Percentiles rank a stretch among this genome's conserved stretches.
Evolutionary conservation across 2,797 vertebrate species (phyloP).

Genomic region (Onychomys arenicola): DNA sequence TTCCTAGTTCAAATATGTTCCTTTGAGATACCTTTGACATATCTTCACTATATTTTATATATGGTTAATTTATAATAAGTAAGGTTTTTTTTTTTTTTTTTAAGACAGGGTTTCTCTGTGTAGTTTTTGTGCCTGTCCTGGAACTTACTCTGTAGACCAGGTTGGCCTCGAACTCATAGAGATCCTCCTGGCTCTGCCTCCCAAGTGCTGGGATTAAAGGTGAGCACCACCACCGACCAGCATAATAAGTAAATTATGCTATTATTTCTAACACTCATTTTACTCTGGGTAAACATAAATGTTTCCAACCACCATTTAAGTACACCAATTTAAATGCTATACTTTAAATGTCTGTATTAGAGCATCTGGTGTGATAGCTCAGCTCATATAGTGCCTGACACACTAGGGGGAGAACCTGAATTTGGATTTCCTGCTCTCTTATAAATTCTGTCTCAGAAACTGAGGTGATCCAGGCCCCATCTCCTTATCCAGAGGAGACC

Average conservation of each 20-base stretch:
- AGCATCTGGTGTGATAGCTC: neutral
- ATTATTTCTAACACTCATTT: neutral
- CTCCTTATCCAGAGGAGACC: neutral
- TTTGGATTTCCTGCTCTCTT: neutral
- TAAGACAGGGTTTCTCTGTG: too few species aligned
- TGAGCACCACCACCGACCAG: too few species aligned
- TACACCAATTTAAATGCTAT: neutral
- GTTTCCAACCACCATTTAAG: neutral
- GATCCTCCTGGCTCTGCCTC: too few species aligned
- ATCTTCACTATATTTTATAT: neutral
- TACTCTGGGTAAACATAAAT: neutral
- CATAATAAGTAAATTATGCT: neutral
- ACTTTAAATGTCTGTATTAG: neutral
- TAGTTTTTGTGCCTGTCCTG: too few species aligned
- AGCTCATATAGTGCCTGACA: neutral
- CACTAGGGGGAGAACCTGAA: neutral
- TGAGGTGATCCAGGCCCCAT: neutral
- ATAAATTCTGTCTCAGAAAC: neutral
- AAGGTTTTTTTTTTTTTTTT: neutral
- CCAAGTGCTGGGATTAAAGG: too few species aligned
- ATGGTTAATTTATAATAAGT: neutral
- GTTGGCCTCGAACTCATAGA: too few species aligned
- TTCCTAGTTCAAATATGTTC: neutral
- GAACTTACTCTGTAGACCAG: too few species aligned
- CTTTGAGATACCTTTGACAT: conserved; percentile 1